Evolutionary conservation across 2,113 vertebrate genomes (phyloP), one percentile per base, ranked within the genome.

Genomic region (Centropus unirufus): DNA sequence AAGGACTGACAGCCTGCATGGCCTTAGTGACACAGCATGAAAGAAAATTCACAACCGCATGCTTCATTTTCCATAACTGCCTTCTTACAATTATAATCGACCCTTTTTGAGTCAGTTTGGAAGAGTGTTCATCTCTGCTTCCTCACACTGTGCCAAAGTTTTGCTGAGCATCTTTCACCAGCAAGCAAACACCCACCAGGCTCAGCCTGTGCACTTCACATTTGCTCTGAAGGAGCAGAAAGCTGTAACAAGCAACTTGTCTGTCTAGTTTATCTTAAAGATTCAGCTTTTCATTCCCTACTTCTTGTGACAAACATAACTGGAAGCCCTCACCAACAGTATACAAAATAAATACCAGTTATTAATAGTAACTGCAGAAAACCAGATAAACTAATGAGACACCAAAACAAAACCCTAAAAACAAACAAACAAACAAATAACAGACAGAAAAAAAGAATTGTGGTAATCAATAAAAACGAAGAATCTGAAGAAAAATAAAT

Each of bases 1-100:
- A 97, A 94, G 96, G 96, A 88, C 94, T 95, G 98, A 95, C 96
- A 98, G 96, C 87, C 95, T 94, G 84, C 73, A 39, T 29, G 79
- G 90, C 74, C 58, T 89, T 93, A 89, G 95, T 92, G 95, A 94
- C 27, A 39, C 87, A 90, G 89, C 63, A 44, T 2, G 75, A 92
- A 93, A 79, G 80, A 88, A 90, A 92, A 91, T 14, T 78, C 81
- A 79, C 93, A 92, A 63, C 26, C 34, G 46, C 51, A 30, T 3
- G 51, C 74, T 96, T 83, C 78, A 54, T 90, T 96, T 97, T 92
- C 68, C 5, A 2, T 70, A 87, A 85, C 90, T 51, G 79, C 70
- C 82, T 83, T 93, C 95, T 94, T 82, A 73, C 69, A 90, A 68
- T 68, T 69, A 94, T 14, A 36, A 54, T 6, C 5, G 49, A 32